Evolutionary conservation across 2,888 invertebrate genomes (phyloP), one percentile per base, ranked within the genome.

Genomic region (Rhingia rostrata): DNA sequence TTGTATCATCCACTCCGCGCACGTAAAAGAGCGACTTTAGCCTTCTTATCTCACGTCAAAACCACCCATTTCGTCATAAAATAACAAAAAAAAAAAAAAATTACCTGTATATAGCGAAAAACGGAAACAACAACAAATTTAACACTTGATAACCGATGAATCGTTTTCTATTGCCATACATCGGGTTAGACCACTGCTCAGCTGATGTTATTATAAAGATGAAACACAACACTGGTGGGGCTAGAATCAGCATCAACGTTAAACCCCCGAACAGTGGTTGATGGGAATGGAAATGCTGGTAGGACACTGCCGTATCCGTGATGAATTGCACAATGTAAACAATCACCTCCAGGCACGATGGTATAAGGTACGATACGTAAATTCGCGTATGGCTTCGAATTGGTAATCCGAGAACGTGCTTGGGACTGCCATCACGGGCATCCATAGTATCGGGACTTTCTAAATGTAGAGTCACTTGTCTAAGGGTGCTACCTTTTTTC

Each of bases 271-370:
- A 93, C 74, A 92, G 90, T 12, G 93, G 91, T 89, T 95, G 93
- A 4, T 92, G 92, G 87, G 93, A 93, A 14, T 91, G 91, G 86
- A 93, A 93, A 88, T 95, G 94, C 88, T 94, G 94, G 82, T 93
- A 92, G 61, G 94, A 93, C 2, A 96, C 92, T 0, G 94, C 94
- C 37, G 95, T 89, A 89, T 96, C 96, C 49, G 93, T 93, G 14
- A 95, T 93, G 45, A 95, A 94, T 64, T 96, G 92, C 4, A 94
- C 91, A 41, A 95, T 92, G 87, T 95, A 96, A 35, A 95, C 90
- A 1, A 94, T 84, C 51, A 95, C 93, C 9, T 94, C 94, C 41
- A 93, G 87, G n/a, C 93, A 83, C 4, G 93, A 91, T 56, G 95
- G 94, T 41, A 94, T 88, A 53, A 95, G 89, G 63, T 89, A 91